Percentiles rank a stretch among this genome's conserved stretches.
These are phyloP conservation scores for Morpho deidamia DNA, from an alignment of 2,888 invertebrate genomes.

Conservation along the genomic window DNA sequence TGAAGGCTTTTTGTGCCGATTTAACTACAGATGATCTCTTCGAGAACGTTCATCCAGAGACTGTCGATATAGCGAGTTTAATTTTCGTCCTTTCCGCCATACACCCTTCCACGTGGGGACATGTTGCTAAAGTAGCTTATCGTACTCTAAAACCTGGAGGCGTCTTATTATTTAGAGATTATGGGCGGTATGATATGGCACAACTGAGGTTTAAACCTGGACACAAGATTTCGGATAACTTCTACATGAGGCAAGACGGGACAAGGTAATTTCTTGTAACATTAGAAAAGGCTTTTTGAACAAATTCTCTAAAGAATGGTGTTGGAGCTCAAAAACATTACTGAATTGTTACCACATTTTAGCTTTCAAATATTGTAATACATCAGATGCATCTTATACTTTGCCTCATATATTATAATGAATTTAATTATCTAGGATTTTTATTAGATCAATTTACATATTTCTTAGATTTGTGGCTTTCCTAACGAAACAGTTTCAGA, in stretches of 20 bases:
- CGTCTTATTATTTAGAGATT: slow-evolving; percentile 92
- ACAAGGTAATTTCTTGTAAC: slow-evolving; percentile 81
- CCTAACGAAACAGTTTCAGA: no score
- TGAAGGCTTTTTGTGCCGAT: slow-evolving; percentile 91
- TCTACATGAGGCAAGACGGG: slow-evolving; percentile 98
- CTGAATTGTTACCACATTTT: no score
- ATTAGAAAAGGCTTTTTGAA: no score
- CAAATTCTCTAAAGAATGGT: no score
- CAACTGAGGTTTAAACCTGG: slow-evolving; percentile 96
- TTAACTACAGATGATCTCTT: slow-evolving; percentile 84
- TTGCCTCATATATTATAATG: no score
- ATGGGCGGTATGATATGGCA: slow-evolving; percentile 97
- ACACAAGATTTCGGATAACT: slow-evolving; percentile 93
- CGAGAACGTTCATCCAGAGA: slow-evolving; percentile 60
- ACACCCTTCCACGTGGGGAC: slow-evolving; percentile 88
- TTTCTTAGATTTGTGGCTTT: no score
- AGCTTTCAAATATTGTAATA: no score
- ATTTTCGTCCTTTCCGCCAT: slow-evolving; percentile 98
- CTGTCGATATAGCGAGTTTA: slow-evolving; percentile 90
- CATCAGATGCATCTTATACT: no score
- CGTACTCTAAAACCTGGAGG: slow-evolving; percentile 86
- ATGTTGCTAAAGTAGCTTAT: slow-evolving; percentile 81
- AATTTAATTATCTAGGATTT: no score
- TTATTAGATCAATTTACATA: no score
- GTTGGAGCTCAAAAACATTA: no score